Evolutionary conservation across 1,140 invertebrate genomes (phyloP), one percentile per base, ranked within the genome.

Genomic region (Calliopsis andreniformis): DNA sequence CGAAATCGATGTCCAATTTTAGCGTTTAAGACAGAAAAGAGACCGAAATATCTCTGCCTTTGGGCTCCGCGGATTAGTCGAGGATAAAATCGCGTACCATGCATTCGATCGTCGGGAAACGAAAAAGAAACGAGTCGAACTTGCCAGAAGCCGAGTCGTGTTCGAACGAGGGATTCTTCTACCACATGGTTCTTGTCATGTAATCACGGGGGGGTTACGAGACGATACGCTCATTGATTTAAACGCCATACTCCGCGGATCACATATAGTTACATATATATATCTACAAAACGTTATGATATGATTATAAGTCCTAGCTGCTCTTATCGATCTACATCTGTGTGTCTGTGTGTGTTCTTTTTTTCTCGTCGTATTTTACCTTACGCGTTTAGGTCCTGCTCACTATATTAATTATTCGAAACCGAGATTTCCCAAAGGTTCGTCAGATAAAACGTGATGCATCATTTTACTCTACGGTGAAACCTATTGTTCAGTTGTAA

Each of bases 251-350:
- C 59, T 80, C 76, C 78, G 82, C 62, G 79, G 20, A 73, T 88
- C 84, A 86, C 86, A 82, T 83, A 61, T 56, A 76, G 77, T 66
- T 78, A 85, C 82, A 70, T 82, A 68, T 81, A 78, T 85, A 82
- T 85, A 88, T 83, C 77, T 87, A 87, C 80, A 84, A 85, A 82
- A 87, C 56, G 23, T 71, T 77, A 86, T 88, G 85, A 87, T 86
- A 86, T 86, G 85, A 62, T 87, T 87, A 87, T 78, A 77, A 79
- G 66, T 83, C 63, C 82, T 87, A 88, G 66, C 51, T 78, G 71
- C 79, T 87, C 82, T 86, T 28, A 55, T 39, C 35, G 61, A 35
- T 59, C 83, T 86, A 83, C 62, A 47, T 75, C 67, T n/a, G n/a
- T n/a, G n/a, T n/a, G n/a, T n/a, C n/a, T n/a, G n/a, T n/a, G n/a